These are phyloP conservation scores for Idaea straminata DNA, from an alignment of 2,888 invertebrate genomes.

Conservation along the genomic window DNA sequence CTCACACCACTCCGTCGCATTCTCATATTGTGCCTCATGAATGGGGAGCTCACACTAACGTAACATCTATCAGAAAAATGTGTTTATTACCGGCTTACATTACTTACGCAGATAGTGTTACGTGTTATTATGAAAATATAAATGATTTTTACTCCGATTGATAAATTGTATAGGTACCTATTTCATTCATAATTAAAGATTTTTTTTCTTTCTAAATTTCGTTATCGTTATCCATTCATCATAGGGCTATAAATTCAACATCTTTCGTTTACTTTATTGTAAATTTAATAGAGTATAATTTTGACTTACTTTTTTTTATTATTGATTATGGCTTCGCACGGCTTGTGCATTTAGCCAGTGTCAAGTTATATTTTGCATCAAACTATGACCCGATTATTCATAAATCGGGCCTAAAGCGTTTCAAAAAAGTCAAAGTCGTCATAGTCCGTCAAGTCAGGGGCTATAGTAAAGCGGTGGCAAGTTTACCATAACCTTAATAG, in stretches of 20 bases:
- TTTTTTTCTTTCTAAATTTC: neutral
- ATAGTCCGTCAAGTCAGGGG: too few species aligned
- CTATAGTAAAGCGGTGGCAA: too few species aligned
- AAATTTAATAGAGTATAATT: too few species aligned
- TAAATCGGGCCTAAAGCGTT: too few species aligned
- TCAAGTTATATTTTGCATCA: too few species aligned
- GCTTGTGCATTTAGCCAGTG: too few species aligned
- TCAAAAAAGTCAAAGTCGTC: too few species aligned
- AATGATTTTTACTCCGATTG: neutral
- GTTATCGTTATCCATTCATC: neutral
- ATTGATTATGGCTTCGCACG: too few species aligned
- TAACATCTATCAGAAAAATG: slow-evolving; percentile 33
- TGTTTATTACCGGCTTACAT: slow-evolving; percentile 13
- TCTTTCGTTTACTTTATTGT: too few species aligned
- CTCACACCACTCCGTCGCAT: slow-evolving; percentile 41
- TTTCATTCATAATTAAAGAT: neutral
- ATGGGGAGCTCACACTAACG: slow-evolving; percentile 58
- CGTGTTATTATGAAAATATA: neutral
- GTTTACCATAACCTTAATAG: too few species aligned
- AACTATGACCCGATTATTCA: too few species aligned
- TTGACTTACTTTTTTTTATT: too few species aligned
- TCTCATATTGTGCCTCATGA: slow-evolving; percentile 54
- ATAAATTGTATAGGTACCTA: neutral
- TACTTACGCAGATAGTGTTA: neutral
- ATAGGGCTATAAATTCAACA: neutral